Conservation (phyloP, 2,113 vertebrate species). For the Grallaria varia region DNA sequence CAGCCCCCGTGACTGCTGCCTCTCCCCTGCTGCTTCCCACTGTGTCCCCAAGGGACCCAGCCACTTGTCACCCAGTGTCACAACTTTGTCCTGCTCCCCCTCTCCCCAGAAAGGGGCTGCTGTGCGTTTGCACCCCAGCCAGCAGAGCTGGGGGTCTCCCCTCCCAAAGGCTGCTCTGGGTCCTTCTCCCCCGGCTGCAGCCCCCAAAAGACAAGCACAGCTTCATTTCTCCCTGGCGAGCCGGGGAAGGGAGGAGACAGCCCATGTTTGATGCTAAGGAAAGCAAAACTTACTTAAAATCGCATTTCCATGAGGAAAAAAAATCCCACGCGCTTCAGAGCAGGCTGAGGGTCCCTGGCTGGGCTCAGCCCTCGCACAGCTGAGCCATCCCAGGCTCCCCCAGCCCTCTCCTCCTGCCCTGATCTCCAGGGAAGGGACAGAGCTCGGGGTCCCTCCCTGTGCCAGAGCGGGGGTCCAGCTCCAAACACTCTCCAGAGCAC, state of each 20-base stretch:
- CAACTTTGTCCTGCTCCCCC: neutral
- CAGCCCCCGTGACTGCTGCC: neutral
- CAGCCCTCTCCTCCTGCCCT: neutral
- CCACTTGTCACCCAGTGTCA: neutral
- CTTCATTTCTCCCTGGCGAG: fast-evolving
- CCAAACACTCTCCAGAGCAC: neutral
- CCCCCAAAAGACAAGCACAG: neutral
- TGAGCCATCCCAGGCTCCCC: neutral
- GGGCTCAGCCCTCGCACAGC: neutral
- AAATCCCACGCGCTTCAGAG: fast-evolving
- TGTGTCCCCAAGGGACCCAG: neutral
- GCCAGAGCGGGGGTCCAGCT: fast-evolving
- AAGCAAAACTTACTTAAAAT: neutral
- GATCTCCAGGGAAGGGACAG: neutral
- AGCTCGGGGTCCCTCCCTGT: neutral
- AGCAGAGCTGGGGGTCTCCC: neutral
- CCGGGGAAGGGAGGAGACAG: neutral
- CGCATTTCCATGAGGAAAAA: neutral
- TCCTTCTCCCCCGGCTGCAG: neutral
- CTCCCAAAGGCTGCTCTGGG: neutral
- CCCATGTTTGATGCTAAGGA: fast-evolving
- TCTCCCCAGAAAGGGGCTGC: neutral
- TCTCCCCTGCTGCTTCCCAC: neutral
- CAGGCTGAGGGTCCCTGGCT: neutral
- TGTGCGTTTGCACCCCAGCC: fast-evolving